A percentile compares a stretch with the other conserved stretches of the same genome.
These are phyloP conservation scores for Poeciliopsis prolifica DNA, from an alignment of 2,113 vertebrate species.

Conservation along the genomic window DNA sequence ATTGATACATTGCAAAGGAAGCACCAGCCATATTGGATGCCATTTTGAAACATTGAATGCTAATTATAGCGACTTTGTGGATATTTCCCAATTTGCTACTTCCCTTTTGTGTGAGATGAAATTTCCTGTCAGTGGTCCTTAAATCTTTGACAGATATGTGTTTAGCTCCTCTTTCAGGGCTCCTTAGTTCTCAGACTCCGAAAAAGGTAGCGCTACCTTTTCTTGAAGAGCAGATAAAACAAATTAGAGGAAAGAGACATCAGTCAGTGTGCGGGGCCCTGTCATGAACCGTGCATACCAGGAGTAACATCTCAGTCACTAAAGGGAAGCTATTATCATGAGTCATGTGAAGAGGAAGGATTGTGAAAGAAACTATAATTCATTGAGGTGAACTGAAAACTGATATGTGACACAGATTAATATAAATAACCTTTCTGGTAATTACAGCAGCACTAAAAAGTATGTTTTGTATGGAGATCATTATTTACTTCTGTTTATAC, in stretches of 20 bases:
- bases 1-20: neutral
- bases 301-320: slow-evolving; percentile 76
- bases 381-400: slow-evolving; percentile 48
- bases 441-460: slow-evolving; percentile 74
- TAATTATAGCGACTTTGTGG: neutral
- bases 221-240: slow-evolving; percentile 83
- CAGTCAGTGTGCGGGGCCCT: slow-evolving; percentile 72
- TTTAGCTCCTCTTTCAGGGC: slow-evolving; percentile 72
- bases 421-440: slow-evolving; percentile 82
- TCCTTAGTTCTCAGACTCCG: slow-evolving; percentile 35
- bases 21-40: neutral
- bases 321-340: slow-evolving; percentile 58
- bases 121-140: slow-evolving; percentile 61
- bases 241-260: slow-evolving; percentile 81
- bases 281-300: slow-evolving; percentile 51
- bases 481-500: neutral
- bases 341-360: slow-evolving; percentile 50
- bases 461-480: neutral
- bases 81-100: neutral
- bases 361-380: slow-evolving; percentile 36
- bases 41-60: too few relatives aligned
- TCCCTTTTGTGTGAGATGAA: slow-evolving; percentile 36
- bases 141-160: slow-evolving; percentile 55
- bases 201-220: slow-evolving; percentile 56
- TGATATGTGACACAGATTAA: slow-evolving; percentile 67